Base-by-base conservation (phyloP, 2,888 invertebrate genomes). In the Teleiodes luculella region DNA sequence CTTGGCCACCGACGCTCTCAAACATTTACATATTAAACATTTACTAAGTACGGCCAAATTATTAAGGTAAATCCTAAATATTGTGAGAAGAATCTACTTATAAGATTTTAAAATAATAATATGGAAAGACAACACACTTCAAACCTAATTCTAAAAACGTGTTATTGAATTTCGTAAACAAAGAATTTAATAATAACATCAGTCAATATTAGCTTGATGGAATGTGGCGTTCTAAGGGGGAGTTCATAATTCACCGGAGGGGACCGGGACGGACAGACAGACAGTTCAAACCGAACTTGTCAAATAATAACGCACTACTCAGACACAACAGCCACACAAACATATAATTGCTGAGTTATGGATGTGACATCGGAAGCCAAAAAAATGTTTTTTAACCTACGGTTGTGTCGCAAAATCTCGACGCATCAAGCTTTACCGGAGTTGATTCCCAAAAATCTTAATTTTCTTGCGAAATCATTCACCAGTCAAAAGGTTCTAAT, bases 221-320 rank as follows among this genome's bases (percentile, higher is more conserved):
- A 24, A 43, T 43, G 43, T 28, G 43, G 28, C 43, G 28, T 13
- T 10, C 28, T 28, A 28, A 24, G 43, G 24, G 43, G 11, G 43
- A 20, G 43, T 43, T 28, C 43, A 43, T 43, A 43, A 24, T 24
- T 24, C 6, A 24, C 6, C 3, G 18, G 14, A 41, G 43, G 43
- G 43, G 43, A 28, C 36, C 48, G 33, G 33, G 53, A 53, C 56
- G 49, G 53, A 61, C 62, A 62, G 33, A 61, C 65, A 49, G 56
- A 64, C 66, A 64, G 13, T 43, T 13, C 43, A 20, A 43, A 28
- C 20, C 20, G 13, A 20, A 43, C 43, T 43, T 43, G 43, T 43
- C 20, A 43, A 43, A 43, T 43, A 43, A 43, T 43, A 43, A 43
- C 43, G 28, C 43, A 43, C 20, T n/a, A 20, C 13, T 10, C 43